Base-by-base conservation (phyloP, 2,888 invertebrate genomes). In the Seira musarum region DNA sequence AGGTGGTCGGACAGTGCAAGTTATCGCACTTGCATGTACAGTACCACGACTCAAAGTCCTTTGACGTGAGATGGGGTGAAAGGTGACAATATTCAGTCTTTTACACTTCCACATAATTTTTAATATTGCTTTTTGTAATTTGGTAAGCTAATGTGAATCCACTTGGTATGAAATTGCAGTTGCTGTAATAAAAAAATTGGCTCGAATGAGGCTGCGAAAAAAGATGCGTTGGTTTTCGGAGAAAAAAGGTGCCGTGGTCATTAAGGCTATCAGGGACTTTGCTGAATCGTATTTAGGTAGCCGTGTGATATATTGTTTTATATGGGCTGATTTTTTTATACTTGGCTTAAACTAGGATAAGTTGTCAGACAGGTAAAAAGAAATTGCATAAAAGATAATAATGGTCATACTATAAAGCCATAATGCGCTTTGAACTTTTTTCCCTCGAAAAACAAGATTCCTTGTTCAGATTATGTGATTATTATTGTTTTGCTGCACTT, bases 301-400 rank as follows among this genome's bases (percentile, higher is more conserved):
- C 60, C 2, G 21, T 19, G 5, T 60, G 60, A 19, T 8, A 60
- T 60, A 60, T 60, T 60, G 60, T 60, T 60, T 60, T 60, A 60
- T 60, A 21, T 60, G 22, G 60, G 60, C n/a, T 49, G 30, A 40
- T 57, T 57, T 15, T 3, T 21, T 30, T 30, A 30, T 30, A 8
- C 30, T 8, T 49, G 17, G 1, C 35, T 40, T 63, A 21, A 60
- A 22, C 22, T 53, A 22, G 53, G 53, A 53, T 53, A 60, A 60
- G 61, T 71, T 71, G 71, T 63, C 71, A 40, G 15, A 40, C 71
- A 63, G 63, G 22, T 60, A 61, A 61, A 66, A 71, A 49, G 70
- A 70, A 76, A 71, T 70, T 78, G 77, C 77, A 78, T 78, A 78
- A 78, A 71, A 67, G 65, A 78, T 77, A 77, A 77, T 78, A 66